Evolutionary conservation across 2,888 invertebrate genomes (phyloP).

Genomic region (Drosophila colorata): DNA sequence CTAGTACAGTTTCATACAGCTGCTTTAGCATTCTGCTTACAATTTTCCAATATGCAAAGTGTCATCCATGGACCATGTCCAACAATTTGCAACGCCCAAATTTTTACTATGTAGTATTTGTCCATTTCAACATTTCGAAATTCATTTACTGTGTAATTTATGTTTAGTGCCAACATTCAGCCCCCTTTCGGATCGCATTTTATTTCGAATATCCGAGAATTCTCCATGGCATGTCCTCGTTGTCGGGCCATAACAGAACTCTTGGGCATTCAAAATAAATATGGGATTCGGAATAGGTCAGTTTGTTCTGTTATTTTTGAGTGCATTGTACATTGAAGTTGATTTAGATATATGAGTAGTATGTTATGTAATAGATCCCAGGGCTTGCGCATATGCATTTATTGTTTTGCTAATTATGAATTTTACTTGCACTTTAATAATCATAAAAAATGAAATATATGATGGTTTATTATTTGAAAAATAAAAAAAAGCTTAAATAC

Average conservation of each 20-base stretch:
- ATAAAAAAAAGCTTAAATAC: background rate
- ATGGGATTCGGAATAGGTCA: constrained; percentile 9
- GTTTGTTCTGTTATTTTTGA: constrained; percentile 16
- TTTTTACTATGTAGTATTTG: constrained; percentile 22
- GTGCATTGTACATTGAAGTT: constrained; percentile 17
- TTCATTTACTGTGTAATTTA: constrained; percentile 15
- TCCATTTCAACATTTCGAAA: constrained; percentile 21
- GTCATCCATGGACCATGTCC: constrained; percentile 13
- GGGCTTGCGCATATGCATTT: constrained; percentile 30
- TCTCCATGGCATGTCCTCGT: background rate
- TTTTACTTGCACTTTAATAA: constrained; percentile 46
- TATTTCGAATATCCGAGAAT: constrained; percentile 23
- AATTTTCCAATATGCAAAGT: constrained; percentile 22
- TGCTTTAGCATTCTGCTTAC: background rate
- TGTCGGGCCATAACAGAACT: constrained; percentile 3
- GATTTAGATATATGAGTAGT: constrained; percentile 24
- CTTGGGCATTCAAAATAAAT: constrained; percentile 28
- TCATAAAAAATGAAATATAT: constrained; percentile 12
- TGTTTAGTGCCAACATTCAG: constrained; percentile 11
- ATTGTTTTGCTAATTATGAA: constrained; percentile 31
- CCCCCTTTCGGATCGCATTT: constrained; percentile 9
- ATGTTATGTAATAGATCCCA: constrained; percentile 19
- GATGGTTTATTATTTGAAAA: background rate
- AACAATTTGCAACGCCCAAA: constrained; percentile 19
- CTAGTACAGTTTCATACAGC: constrained; percentile 17